Conservation (phyloP, 2,113 vertebrate genomes). For the Dendropsophus ebraccatus region DNA sequence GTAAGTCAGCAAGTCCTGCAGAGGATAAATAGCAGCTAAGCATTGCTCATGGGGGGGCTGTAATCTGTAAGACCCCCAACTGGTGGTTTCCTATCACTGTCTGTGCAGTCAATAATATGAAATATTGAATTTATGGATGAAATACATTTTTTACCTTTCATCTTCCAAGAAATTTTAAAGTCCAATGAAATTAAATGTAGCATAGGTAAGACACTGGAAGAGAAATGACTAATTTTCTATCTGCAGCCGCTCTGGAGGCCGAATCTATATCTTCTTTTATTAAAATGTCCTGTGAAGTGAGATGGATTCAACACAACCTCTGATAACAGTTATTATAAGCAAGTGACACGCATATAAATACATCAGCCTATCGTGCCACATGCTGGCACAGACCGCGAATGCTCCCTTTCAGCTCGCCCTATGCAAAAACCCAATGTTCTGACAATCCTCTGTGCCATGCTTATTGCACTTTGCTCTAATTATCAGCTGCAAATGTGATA, state of each 20-base stretch:
- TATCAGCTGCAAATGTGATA: slow-evolving; percentile 45
- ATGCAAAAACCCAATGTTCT: slow-evolving; percentile 15
- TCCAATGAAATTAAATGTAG: slow-evolving; percentile 46
- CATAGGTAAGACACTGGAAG: slow-evolving; percentile 32
- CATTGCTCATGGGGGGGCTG: neutral
- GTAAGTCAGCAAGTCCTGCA: too few relatives aligned
- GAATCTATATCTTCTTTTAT: slow-evolving; percentile 52
- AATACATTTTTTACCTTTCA: slow-evolving; percentile 9
- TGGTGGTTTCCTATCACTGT: neutral
- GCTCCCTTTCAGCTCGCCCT: slow-evolving; percentile 22
- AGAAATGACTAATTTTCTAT: slow-evolving; percentile 45
- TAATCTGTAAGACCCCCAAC: slow-evolving; percentile 1
- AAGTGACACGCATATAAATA: slow-evolving; percentile 58
- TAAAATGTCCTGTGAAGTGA: slow-evolving; percentile 55
- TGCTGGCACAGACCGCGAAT: slow-evolving; percentile 33
- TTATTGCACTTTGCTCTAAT: slow-evolving; percentile 41
- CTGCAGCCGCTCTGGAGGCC: slow-evolving; percentile 15
- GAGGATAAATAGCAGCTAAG: neutral
- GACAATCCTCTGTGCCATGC: neutral
- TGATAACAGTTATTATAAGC: slow-evolving; percentile 59
- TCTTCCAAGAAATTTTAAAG: slow-evolving; percentile 35
- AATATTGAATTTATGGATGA: neutral
- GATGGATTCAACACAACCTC: slow-evolving; percentile 50
- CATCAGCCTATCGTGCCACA: slow-evolving; percentile 49
- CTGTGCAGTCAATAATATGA: neutral